phyloP scores from a whole-genome alignment of 2,797 vertebrate species.

The Pantherophis alleghaniensis region DNA sequence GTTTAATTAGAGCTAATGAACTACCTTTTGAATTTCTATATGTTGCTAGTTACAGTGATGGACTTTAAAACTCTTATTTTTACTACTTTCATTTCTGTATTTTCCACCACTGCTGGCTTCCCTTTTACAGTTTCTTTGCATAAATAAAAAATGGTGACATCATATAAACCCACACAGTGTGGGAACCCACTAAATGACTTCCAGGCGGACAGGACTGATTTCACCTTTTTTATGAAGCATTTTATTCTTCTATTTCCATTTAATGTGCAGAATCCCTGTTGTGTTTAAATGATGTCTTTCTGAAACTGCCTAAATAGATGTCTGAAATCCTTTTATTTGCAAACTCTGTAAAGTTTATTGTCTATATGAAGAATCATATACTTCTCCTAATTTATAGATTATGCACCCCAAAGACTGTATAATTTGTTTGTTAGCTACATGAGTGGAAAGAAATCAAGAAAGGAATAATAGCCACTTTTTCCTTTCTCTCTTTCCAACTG shows the following conservation, averaged over 20 bases:
- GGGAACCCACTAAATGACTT: constrained; percentile 40
- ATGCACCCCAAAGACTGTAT: constrained; percentile 42
- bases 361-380: constrained; percentile 42
- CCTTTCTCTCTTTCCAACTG: not conserved
- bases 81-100: constrained; percentile 17
- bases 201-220: constrained; percentile 31
- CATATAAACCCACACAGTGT: constrained; percentile 9
- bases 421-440: not conserved
- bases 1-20: not conserved
- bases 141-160: constrained; percentile 44
- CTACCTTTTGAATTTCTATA: not conserved
- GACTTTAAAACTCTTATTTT: constrained; percentile 24
- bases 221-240: constrained; percentile 44
- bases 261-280: constrained; percentile 34
- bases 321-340: not conserved
- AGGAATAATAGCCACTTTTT: not conserved
- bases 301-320: constrained; percentile 31
- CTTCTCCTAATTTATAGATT: constrained; percentile 33
- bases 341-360: not conserved
- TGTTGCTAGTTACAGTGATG: not conserved
- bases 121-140: constrained; percentile 36
- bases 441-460: not conserved
- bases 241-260: constrained; percentile 45
- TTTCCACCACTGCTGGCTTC: constrained; percentile 19
- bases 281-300: constrained; percentile 37